Percentiles rank a stretch among this genome's conserved stretches.
These are phyloP conservation scores for Phainopepla nitens DNA, from an alignment of 2,113 vertebrate genomes.

Conservation along the genomic window DNA sequence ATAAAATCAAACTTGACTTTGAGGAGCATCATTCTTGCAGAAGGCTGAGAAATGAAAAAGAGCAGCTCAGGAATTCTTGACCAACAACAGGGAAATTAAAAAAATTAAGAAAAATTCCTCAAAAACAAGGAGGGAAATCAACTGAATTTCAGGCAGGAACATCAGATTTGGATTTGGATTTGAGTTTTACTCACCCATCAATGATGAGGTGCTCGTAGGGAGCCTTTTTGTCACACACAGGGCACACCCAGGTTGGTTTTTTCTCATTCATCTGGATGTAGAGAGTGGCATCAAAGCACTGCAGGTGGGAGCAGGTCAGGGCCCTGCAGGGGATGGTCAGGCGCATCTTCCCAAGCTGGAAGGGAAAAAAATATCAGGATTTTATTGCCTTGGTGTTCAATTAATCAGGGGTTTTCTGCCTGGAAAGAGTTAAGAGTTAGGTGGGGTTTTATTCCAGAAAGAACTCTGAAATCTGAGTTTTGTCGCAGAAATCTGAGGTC, in stretches of 20 bases:
- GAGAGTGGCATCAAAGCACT: conserved; percentile 96
- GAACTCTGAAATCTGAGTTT: neutral
- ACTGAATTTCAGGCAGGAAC: accelerated
- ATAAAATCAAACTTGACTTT: no score
- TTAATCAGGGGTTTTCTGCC: neutral
- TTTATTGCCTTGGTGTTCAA: neutral
- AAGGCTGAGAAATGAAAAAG: neutral
- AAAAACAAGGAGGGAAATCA: neutral
- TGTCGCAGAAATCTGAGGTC: neutral
- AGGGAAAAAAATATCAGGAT: neutral
- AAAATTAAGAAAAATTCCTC: no score
- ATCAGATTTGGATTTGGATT: accelerated
- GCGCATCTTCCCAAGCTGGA: conserved; percentile 95
- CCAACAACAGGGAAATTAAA: neutral
- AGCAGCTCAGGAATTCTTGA: neutral
- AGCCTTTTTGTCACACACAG: conserved; percentile 97
- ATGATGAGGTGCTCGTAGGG: conserved; percentile 97
- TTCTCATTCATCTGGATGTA: conserved; percentile 99
- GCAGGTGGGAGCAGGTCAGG: conserved; percentile 97
- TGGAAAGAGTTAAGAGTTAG: neutral
- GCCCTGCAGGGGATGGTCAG: conserved; percentile 94
- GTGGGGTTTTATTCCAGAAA: neutral
- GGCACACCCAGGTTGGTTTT: conserved; percentile 98
- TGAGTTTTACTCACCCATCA: conserved; percentile 81
- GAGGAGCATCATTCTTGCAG: no score